Conservation (phyloP, 2,113 vertebrate species). For the Oxyura jamaicensis region DNA sequence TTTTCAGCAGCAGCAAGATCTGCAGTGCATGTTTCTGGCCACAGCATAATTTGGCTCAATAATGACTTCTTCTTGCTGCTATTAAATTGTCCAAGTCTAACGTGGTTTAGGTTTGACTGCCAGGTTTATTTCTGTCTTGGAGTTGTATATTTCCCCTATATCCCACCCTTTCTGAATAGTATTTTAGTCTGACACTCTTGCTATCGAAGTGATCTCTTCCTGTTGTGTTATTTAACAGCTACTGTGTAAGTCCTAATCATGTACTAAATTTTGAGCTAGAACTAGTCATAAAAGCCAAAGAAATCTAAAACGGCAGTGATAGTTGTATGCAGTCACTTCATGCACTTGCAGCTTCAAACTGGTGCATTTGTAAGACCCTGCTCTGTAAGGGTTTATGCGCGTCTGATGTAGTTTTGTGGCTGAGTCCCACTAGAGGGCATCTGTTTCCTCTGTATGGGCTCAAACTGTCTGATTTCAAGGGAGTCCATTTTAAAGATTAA, state of each 20-base stretch:
- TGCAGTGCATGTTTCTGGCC: neutral
- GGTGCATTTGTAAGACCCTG: neutral
- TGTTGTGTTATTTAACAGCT: constrained; percentile 17
- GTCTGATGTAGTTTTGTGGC: neutral
- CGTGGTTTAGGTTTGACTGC: neutral
- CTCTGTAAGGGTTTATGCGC: neutral
- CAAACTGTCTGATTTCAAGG: neutral
- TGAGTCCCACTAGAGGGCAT: constrained; percentile 50
- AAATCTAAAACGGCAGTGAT: neutral
- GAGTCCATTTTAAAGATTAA: neutral
- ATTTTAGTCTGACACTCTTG: neutral
- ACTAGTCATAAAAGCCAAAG: neutral
- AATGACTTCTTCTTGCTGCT: neutral
- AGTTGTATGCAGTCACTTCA: neutral
- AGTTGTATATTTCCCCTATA: neutral
- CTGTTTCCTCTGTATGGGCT: neutral
- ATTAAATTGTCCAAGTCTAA: neutral
- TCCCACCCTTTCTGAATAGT: neutral
- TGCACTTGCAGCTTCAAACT: neutral
- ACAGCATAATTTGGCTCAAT: neutral
- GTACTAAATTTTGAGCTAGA: neutral
- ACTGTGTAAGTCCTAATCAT: neutral
- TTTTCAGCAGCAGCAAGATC: constrained; percentile 13
- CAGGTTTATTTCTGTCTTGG: neutral
- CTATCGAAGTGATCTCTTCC: neutral